Evolutionary conservation across 2,797 vertebrate species (phyloP).

Genomic region (Sebastes hubbsi): DNA sequence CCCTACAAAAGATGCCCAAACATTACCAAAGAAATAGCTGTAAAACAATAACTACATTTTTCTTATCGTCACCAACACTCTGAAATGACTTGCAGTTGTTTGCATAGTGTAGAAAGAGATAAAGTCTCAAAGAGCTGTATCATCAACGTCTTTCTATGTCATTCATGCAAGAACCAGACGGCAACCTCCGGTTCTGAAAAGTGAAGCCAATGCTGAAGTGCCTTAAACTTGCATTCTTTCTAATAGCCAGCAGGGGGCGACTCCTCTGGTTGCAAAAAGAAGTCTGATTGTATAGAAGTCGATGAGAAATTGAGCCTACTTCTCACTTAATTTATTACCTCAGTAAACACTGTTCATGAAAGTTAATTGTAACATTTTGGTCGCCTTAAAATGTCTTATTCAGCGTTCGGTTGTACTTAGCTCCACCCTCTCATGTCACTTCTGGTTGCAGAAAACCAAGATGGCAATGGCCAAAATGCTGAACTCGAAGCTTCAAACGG

Average conservation of each 20-base stretch:
- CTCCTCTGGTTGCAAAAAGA: too few species aligned
- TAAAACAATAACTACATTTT: neutral
- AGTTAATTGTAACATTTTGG: neutral
- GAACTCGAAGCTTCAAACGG: rapidly evolving
- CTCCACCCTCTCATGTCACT: neutral
- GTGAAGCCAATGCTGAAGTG: too few species aligned
- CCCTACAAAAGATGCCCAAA: neutral
- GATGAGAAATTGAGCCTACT: too few species aligned
- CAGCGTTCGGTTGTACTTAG: neutral
- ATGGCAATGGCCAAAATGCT: neutral
- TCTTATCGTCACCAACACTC: neutral
- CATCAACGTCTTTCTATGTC: neutral
- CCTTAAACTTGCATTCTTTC: too few species aligned
- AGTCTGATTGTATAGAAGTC: too few species aligned
- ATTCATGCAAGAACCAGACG: rapidly evolving
- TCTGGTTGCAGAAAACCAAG: neutral
- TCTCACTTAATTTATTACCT: too few species aligned
- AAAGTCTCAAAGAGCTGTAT: neutral
- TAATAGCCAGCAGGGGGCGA: too few species aligned
- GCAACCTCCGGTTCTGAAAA: too few species aligned
- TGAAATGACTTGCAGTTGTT: neutral
- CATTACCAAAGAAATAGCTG: neutral
- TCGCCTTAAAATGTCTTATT: neutral
- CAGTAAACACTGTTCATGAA: neutral
- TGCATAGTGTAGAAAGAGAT: neutral